A percentile compares a stretch with the other conserved stretches of the same genome.
phyloP scores from a whole-genome alignment of 1,140 invertebrate genomes.

The Agrypnia vestita region DNA sequence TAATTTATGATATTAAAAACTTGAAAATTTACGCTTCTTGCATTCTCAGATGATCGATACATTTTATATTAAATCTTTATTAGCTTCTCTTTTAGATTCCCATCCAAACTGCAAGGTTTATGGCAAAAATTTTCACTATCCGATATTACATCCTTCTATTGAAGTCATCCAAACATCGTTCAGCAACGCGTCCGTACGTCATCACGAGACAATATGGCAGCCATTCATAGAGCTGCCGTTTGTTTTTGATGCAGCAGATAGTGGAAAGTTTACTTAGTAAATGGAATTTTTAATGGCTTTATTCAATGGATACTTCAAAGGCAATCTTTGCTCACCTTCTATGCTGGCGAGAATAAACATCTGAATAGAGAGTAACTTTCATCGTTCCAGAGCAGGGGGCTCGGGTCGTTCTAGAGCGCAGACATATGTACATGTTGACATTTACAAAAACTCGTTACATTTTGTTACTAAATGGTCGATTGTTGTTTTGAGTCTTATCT shows the following conservation, averaged over 20 bases:
- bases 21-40: no score
- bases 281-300: constrained; percentile 51
- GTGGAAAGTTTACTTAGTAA: constrained; percentile 43
- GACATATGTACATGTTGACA: no score
- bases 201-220: constrained; percentile 4
- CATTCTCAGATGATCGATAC: no score
- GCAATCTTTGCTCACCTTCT: neutral
- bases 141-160: neutral
- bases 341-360: no score
- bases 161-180: neutral
- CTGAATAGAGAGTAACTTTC: no score
- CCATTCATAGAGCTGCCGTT: constrained; percentile 15
- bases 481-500: no score
- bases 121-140: neutral
- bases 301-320: constrained; percentile 36
- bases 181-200: neutral
- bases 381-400: no score
- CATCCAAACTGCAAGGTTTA: neutral
- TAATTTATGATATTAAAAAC: no score
- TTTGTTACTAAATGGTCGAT: no score
- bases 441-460: no score
- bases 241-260: constrained; percentile 33
- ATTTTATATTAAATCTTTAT: no score
- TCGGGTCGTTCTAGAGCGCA: no score
- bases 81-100: neutral